phyloP scores from a whole-genome alignment of 2,888 invertebrate species.

The Panopea generosa region DNA sequence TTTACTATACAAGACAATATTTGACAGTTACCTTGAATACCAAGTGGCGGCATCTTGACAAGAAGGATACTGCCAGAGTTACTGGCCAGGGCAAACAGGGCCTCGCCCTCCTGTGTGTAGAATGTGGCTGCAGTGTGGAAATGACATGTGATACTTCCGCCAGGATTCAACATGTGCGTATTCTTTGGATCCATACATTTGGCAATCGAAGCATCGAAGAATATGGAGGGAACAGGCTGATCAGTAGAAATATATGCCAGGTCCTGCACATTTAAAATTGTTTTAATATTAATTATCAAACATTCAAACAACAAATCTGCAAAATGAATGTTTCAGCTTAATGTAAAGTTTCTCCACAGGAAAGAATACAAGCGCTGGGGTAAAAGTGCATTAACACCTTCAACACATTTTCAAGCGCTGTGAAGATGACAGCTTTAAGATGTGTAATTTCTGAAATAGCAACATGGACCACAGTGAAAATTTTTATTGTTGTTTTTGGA shows the following conservation, averaged over 20 bases:
- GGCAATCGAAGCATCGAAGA: conserved; percentile 90
- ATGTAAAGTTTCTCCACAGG: no score
- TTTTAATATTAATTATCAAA: no score
- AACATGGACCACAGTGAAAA: no score
- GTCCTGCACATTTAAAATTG: conserved; percentile 65
- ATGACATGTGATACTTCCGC: conserved; percentile 87
- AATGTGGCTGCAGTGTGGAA: conserved; percentile 90
- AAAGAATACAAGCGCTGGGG: no score
- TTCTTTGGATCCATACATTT: conserved; percentile 90
- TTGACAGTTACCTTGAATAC: conserved; percentile 80
- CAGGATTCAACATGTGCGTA: conserved; percentile 90
- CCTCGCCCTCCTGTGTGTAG: conserved; percentile 88
- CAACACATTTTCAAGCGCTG: no score
- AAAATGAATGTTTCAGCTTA: no score
- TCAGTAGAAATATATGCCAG: conserved; percentile 68
- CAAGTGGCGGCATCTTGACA: conserved; percentile 88
- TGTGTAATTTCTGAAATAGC: no score
- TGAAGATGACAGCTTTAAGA: no score
- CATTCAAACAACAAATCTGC: no score
- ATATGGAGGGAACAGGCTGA: conserved; percentile 89
- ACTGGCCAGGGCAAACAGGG: conserved; percentile 93
- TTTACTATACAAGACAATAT: no score
- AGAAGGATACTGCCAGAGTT: conserved; percentile 90
- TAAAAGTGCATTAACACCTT: no score
- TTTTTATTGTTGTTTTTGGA: no score